phyloP scores from a whole-genome alignment of 2,888 invertebrate species.

The Chirona hameri region DNA sequence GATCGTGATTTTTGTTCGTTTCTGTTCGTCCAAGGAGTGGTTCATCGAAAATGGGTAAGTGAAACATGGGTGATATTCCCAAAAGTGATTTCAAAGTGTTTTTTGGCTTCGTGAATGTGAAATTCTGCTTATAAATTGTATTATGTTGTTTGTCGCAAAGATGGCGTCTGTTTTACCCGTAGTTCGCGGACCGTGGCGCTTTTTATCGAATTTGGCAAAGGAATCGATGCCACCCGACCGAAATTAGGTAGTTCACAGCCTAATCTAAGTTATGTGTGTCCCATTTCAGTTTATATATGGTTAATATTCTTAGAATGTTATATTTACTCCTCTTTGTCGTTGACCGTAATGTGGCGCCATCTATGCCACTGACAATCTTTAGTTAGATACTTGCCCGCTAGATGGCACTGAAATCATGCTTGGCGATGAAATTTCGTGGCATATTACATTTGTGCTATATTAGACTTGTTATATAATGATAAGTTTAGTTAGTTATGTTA shows the following conservation, averaged over 20 bases:
- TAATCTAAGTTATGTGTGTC: no score
- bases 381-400: background rate
- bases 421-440: no score
- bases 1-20: background rate
- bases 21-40: background rate
- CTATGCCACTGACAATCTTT: background rate
- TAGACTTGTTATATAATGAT: no score
- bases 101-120: background rate
- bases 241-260: no score
- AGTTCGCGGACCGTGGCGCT: no score
- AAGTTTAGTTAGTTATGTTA: no score
- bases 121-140: background rate
- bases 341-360: background rate
- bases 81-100: background rate
- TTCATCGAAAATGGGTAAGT: background rate
- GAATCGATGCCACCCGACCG: no score
- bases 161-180: slow-evolving; percentile 9
- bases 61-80: background rate
- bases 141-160: background rate
- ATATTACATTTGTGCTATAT: no score
- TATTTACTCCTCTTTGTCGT: no score
- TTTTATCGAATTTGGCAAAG: no score
- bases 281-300: no score
- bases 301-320: no score
- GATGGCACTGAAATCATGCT: background rate